Base-by-base conservation (phyloP, 1,140 invertebrate species). In the Ruditapes philippinarum region DNA sequence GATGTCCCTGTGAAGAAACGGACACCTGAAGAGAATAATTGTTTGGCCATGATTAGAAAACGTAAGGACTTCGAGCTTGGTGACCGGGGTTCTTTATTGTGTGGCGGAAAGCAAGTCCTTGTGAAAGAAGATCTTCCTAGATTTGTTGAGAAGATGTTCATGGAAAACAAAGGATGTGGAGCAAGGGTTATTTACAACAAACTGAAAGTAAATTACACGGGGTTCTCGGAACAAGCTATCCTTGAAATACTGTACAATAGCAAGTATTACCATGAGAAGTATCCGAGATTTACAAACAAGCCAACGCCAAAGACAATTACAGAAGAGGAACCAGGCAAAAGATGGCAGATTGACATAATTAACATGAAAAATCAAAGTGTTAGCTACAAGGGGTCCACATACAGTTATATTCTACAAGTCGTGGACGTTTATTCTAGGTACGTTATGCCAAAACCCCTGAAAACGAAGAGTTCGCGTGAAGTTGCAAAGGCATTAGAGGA, bases 371-470 rank as follows among this genome's bases (percentile, higher is more conserved):
- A 22, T 45, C 19, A 28, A 28, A 79, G 33, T 79, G 73, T 38
- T 31, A 76, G 25, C 36, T 88, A 3, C 57, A 57, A 45, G 60
- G 74, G 7, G 45, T 88, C 11, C 2, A 36, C 31, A 22, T 81
- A 42, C 25, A 68, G 57, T 0, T 88, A 80, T 38, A 73, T 88
- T 38, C 40, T 88, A 12, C 62, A 78, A 36, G 54, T 88, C 5
- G 12, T 88, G 28, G 86, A 88, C 49, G 38, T 88, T 0, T 81
- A 65, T 68, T 79, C 85, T 12, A 65, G 86, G 40, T 88, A 45
- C 38, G n/a, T 88, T 12, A 70, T 80, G 36, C 42, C 76, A 19
- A 40, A 57, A 25, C 78, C 86, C 17, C 25, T 88, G 54, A 25
- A 49, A 54, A 40, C 31, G 2, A 88, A 88, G 42, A 42, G 2